These are phyloP conservation scores for Patiria pectinifera DNA, from an alignment of 53 echinoderm and acorn worm genomes.

Conservation along the genomic window DNA sequence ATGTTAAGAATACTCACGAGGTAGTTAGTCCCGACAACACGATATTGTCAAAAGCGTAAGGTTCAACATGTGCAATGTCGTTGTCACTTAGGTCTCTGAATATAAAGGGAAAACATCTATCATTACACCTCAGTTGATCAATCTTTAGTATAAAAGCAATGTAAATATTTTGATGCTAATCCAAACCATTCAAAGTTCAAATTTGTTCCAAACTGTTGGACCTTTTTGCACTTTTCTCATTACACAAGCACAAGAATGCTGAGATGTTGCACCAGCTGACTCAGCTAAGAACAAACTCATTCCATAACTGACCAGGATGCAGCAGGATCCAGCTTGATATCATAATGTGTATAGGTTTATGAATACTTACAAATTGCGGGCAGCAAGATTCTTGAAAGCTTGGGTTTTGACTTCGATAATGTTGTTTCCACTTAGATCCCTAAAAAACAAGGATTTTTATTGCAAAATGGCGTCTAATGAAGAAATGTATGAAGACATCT, in stretches of 20 bases:
- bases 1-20: background rate
- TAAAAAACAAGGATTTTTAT: conserved; percentile 8
- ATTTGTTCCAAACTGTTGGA: too few species aligned
- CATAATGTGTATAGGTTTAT: background rate
- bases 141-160: background rate
- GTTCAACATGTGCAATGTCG: conserved; percentile 72
- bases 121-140: background rate
- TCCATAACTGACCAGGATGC: background rate
- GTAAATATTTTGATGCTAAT: too few species aligned
- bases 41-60: conserved; percentile 70
- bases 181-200: too few species aligned
- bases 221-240: too few species aligned
- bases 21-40: conserved; percentile 26
- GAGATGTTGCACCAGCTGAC: background rate
- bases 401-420: conserved; percentile 69
- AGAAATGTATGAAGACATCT: too few species aligned
- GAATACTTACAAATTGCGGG: background rate
- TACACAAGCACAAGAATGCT: too few species aligned
- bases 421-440: conserved; percentile 68
- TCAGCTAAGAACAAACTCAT: background rate
- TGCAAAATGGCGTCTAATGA: too few species aligned
- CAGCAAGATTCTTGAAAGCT: conserved; percentile 65
- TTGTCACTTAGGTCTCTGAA: conserved; percentile 64
- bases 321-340: background rate
- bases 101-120: background rate